phyloP scores from a whole-genome alignment of 2,113 vertebrate genomes.

The Protobothrops mucrosquamatus region DNA sequence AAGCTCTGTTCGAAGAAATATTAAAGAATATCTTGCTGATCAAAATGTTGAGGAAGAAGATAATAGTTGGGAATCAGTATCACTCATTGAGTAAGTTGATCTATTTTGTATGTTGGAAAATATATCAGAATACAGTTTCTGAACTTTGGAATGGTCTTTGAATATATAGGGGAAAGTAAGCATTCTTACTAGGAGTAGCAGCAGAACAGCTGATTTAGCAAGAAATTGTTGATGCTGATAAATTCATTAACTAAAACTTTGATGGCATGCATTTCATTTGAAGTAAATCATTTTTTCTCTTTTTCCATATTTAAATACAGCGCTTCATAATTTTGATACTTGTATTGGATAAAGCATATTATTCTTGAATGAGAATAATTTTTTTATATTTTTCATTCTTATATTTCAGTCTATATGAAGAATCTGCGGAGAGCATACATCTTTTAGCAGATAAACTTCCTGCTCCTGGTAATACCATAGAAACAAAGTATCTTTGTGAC shows the following conservation, averaged over 20 bases:
- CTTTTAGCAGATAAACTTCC: conserved; percentile 83
- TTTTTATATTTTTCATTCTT: conserved; percentile 28
- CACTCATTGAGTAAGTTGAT: conserved; percentile 70
- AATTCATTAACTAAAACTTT: not conserved
- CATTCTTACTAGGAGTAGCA: not conserved
- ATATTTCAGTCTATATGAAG: conserved; percentile 79
- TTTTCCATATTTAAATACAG: not conserved
- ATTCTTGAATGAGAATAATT: not conserved
- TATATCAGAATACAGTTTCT: not conserved
- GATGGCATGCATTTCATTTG: not conserved
- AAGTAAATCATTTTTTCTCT: not conserved
- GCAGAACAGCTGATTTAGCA: not conserved
- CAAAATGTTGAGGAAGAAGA: conserved; percentile 74
- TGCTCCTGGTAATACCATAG: conserved; percentile 74
- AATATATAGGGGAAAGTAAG: not conserved
- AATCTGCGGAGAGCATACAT: conserved; percentile 80
- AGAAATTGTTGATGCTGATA: not conserved
- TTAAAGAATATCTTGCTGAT: conserved; percentile 65
- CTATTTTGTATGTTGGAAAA: not conserved
- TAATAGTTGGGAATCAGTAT: conserved; percentile 67
- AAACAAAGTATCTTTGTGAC: not conserved
- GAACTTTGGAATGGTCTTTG: not conserved
- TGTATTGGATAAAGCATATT: conserved; percentile 1
- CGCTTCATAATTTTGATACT: not conserved
- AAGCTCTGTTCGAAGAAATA: conserved; percentile 57